Conservation (phyloP, 2,113 vertebrate genomes). For the Octodon degus region DNA sequence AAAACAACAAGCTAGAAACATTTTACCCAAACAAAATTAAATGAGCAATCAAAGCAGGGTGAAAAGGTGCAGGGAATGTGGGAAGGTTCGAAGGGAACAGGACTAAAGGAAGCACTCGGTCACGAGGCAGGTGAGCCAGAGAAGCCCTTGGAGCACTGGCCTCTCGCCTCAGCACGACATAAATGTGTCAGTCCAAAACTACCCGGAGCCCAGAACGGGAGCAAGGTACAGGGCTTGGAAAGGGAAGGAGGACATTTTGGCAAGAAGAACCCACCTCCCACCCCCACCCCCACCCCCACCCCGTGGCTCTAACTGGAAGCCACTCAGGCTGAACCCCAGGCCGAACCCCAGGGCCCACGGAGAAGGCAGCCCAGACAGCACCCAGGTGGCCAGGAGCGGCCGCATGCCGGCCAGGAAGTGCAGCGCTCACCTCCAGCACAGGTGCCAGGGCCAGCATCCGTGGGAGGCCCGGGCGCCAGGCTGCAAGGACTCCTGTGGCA, state of each 20-base stretch:
- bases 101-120: not conserved
- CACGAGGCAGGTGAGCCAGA: not conserved
- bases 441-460: not conserved
- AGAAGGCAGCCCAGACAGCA: not conserved
- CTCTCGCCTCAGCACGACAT: not conserved
- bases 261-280: not conserved
- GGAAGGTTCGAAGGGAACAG: not conserved
- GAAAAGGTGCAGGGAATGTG: not conserved
- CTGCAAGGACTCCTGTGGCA: not conserved
- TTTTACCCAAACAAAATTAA: not conserved
- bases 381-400: too few relatives aligned
- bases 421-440: not conserved
- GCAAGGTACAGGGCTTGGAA: not conserved
- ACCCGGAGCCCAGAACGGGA: not conserved
- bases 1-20: slow-evolving; percentile 8
- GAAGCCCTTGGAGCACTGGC: not conserved
- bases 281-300: not conserved
- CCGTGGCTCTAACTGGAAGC: not conserved
- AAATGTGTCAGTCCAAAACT: not conserved
- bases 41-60: not conserved
- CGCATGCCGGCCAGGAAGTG: too few relatives aligned
- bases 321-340: not conserved
- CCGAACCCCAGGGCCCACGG: not conserved
- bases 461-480: not conserved
- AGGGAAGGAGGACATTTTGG: not conserved